phyloP scores from a whole-genome alignment of 2,797 vertebrate genomes.

The Gambelia wislizenii region DNA sequence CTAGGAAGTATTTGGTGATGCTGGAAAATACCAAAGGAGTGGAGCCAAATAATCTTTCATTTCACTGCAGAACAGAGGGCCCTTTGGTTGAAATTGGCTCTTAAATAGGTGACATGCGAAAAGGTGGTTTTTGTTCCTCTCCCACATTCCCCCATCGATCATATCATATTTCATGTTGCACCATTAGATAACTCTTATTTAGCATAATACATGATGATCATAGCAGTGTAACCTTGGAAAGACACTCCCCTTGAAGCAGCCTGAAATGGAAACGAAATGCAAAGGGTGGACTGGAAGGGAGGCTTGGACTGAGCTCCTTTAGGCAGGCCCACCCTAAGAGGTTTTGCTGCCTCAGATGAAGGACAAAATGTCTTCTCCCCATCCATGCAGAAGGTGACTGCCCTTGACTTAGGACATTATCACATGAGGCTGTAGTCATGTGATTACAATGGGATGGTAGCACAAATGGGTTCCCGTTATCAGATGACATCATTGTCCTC shows the following conservation, averaged over 20 bases:
- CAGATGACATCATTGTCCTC: no score
- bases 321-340: background rate
- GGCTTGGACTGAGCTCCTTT: background rate
- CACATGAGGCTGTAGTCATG: no score
- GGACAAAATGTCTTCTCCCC: no score
- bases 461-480: no score
- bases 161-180: conserved; percentile 65
- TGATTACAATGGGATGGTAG: no score
- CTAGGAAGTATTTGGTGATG: background rate
- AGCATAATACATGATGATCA: conserved; percentile 76
- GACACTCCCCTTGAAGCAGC: conserved; percentile 67
- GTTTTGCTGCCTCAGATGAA: background rate
- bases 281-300: background rate
- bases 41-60: background rate
- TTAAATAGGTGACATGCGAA: conserved; percentile 43
- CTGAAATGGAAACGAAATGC: conserved; percentile 54
- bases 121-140: conserved; percentile 45
- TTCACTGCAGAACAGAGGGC: conserved; percentile 3
- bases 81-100: conserved; percentile 33
- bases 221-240: conserved; percentile 73
- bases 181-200: conserved; percentile 71
- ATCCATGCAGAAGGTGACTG: no score
- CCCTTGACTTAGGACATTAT: no score
- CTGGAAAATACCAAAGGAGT: background rate
- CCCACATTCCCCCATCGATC: conserved; percentile 52